Base-by-base conservation (phyloP, 2,888 invertebrate genomes). In the Eumerus sabulonum region DNA sequence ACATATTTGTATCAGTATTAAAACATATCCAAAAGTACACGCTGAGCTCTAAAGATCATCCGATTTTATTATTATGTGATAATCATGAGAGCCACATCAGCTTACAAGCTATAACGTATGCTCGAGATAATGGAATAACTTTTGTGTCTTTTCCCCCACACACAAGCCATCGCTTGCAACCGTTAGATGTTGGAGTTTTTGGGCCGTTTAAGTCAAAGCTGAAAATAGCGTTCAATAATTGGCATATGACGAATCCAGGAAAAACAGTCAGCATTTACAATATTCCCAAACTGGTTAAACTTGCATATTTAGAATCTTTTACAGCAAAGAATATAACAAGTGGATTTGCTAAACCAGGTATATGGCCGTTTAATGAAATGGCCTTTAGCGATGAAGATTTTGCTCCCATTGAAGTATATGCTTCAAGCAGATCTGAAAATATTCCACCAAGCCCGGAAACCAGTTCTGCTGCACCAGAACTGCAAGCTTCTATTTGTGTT, bases 71-170 rank as follows among this genome's bases (percentile, higher is more conserved):
- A 18, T 47, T 85, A 35, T 57, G 68, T 54, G 85, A 86, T 59
- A 86, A 86, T 71, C 85, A 87, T 79, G 85, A 86, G 73, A 84
- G 82, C 9, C 86, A 86, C 70, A 71, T 83, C 44, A 83, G 83
- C 16, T 64, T 86, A 42, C 82, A 83, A 54, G 82, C 83, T 57
- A 82, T 88, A 45, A 79, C 86, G 54, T 84, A 82, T 76, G 85
- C 85, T 45, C 84, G 84, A 73, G 84, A 85, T 16, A 86, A 87
- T 83, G 86, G 86, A n/a, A 85, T 88, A 63, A 83, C 85, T 59
- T 82, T 47, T 40, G 44, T 64, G 45, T 57, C 74, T 50, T 81
- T 70, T 40, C 62, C 63, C 14, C 62, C 62, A 36, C 66, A 81
- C 38, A 48, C 82, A 82, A 57, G 82, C 83, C 62, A 81, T 87